phyloP scores from a whole-genome alignment of 2,113 vertebrate species.

The Corythornis cristatus region DNA sequence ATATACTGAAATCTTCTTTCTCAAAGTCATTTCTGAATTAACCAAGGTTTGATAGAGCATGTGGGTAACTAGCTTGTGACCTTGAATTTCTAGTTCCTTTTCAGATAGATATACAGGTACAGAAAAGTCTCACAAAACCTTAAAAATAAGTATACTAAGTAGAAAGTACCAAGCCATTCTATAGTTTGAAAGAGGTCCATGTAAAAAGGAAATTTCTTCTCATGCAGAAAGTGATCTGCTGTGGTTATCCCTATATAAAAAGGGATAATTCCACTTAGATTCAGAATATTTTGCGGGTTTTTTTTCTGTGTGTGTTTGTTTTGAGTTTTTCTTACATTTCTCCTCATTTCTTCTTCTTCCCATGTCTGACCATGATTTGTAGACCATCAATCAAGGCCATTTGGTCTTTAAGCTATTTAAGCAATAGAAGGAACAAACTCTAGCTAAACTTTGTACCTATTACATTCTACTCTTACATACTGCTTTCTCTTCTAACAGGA shows the following conservation, averaged over 20 bases:
- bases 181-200: background rate
- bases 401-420: background rate
- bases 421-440: background rate
- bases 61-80: background rate
- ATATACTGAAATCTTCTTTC: background rate
- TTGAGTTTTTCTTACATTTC: background rate
- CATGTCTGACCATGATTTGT: background rate
- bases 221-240: background rate
- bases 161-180: background rate
- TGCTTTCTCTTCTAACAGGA: background rate
- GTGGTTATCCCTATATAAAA: background rate
- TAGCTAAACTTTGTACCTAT: background rate
- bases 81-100: background rate
- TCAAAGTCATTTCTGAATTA: background rate
- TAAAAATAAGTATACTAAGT: background rate
- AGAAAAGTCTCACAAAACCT: background rate
- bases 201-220: background rate
- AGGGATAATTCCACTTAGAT: background rate
- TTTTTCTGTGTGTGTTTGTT: background rate
- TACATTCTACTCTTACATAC: background rate
- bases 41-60: background rate
- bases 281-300: background rate
- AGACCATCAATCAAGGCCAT: background rate
- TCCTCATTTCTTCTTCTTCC: background rate
- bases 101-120: background rate